phyloP scores from a whole-genome alignment of 2,113 vertebrate species.

The Malurus cyaneus region DNA sequence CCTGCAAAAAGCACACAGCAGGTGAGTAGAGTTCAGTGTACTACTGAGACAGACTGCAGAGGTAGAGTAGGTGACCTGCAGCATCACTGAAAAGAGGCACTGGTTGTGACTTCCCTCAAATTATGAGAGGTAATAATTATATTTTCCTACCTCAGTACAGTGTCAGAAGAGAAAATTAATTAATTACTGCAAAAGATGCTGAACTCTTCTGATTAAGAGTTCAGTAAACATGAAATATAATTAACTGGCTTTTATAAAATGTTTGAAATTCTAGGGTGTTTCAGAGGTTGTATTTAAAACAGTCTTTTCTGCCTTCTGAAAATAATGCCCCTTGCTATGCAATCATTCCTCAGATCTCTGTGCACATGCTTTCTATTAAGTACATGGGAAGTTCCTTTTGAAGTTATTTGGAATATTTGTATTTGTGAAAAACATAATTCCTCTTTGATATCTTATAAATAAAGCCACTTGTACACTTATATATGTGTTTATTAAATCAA shows the following conservation, averaged over 20 bases:
- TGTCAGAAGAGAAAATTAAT: neutral
- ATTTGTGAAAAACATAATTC: neutral
- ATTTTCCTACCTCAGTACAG: neutral
- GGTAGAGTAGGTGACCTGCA: neutral
- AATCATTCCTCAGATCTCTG: neutral
- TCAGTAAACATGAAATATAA: neutral
- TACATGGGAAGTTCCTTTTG: neutral
- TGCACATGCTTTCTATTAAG: neutral
- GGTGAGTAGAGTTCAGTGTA: neutral
- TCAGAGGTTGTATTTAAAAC: neutral
- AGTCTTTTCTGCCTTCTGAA: neutral
- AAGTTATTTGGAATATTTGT: neutral
- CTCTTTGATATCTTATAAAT: neutral
- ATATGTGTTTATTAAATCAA: neutral
- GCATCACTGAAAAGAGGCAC: neutral
- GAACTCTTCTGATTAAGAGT: neutral
- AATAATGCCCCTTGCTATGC: neutral
- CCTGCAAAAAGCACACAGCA: neutral
- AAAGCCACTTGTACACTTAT: neutral
- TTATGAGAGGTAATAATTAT: neutral
- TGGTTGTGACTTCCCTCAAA: neutral
- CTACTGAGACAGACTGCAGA: neutral
- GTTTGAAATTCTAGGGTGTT: neutral
- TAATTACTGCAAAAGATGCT: neutral
- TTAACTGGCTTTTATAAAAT: neutral